Percentiles rank a stretch among this genome's conserved stretches.
These are phyloP conservation scores for Drosophila atroscutellata DNA, from an alignment of 2,888 invertebrate species.

Conservation along the genomic window DNA sequence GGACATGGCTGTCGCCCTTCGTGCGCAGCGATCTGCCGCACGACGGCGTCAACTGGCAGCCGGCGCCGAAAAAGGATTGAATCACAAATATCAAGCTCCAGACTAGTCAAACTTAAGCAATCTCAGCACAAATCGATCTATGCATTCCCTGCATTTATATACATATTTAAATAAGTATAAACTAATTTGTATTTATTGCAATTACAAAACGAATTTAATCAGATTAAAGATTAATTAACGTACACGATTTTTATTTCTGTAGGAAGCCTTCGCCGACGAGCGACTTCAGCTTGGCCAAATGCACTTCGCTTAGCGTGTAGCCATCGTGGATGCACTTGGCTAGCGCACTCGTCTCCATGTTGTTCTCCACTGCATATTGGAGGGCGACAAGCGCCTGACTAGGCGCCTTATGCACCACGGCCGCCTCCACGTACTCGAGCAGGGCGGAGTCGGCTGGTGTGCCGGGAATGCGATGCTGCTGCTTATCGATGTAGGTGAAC, in stretches of 20 bases:
- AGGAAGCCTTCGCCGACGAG: conserved; percentile 85
- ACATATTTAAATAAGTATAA: conserved; percentile 29
- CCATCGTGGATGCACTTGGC: conserved; percentile 77
- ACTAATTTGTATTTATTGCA: conserved; percentile 45
- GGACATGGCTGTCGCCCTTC: conserved; percentile 93
- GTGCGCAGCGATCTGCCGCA: conserved; percentile 90
- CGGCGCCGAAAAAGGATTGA: conserved; percentile 50
- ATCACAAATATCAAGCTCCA: neutral
- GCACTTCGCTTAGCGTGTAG: conserved; percentile 85
- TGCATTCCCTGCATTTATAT: conserved; percentile 49
- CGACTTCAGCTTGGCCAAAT: conserved; percentile 85
- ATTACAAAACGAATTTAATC: conserved; percentile 41
- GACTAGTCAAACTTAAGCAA: conserved; percentile 39
- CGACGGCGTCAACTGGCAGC: conserved; percentile 89
- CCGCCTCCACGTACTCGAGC: conserved; percentile 86
- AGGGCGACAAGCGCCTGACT: conserved; percentile 86
- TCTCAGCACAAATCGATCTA: conserved; percentile 27
- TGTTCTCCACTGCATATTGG: conserved; percentile 87
- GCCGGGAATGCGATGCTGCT: conserved; percentile 86
- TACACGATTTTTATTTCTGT: conserved; percentile 46
- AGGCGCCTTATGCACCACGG: conserved; percentile 86
- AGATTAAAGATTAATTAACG: conserved; percentile 2
- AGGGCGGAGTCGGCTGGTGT: conserved; percentile 86
- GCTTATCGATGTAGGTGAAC: conserved; percentile 86
- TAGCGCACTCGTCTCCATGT: conserved; percentile 83